Conservation (phyloP, 2,888 invertebrate genomes). For the Carabus problematicus region DNA sequence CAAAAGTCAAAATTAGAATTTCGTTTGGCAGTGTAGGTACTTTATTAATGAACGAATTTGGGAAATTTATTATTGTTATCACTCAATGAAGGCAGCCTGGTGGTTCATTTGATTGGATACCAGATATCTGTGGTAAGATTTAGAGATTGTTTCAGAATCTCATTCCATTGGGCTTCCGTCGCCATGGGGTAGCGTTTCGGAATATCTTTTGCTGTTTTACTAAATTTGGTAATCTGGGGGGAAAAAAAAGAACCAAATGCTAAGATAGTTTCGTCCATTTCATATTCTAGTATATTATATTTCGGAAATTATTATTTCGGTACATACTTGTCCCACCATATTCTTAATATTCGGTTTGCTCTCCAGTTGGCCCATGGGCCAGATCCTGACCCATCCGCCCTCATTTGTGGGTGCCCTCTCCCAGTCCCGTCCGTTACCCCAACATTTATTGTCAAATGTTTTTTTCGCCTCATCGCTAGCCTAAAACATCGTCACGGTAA, state of each 20-base stretch:
- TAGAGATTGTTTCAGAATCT: conserved; percentile 59
- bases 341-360: conserved; percentile 49
- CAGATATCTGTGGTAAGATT: conserved; percentile 62
- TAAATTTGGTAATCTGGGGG: conserved; percentile 59
- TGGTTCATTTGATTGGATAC: conserved; percentile 61
- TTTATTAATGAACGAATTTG: conserved; percentile 20
- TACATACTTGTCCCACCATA: conserved; percentile 53
- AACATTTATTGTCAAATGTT: conserved; percentile 60
- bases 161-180: conserved; percentile 62
- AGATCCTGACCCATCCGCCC: conserved; percentile 81
- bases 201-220: conserved; percentile 61
- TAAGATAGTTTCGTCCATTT: neutral
- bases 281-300: neutral
- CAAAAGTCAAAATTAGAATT: conserved; percentile 39
- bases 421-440: conserved; percentile 80
- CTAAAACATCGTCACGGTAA: conserved; percentile 46
- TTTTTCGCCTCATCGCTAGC: conserved; percentile 56
- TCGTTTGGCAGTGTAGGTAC: conserved; percentile 36
- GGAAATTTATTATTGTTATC: conserved; percentile 31
- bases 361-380: conserved; percentile 64
- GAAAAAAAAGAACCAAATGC: conserved; percentile 44
- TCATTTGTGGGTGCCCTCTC: conserved; percentile 67
- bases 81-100: conserved; percentile 33
- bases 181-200: conserved; percentile 60
- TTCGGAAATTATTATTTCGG: neutral